Evolutionary conservation across 2,797 vertebrate species (phyloP), one percentile per base, ranked within the genome.

Genomic region (Poecilia picta): DNA sequence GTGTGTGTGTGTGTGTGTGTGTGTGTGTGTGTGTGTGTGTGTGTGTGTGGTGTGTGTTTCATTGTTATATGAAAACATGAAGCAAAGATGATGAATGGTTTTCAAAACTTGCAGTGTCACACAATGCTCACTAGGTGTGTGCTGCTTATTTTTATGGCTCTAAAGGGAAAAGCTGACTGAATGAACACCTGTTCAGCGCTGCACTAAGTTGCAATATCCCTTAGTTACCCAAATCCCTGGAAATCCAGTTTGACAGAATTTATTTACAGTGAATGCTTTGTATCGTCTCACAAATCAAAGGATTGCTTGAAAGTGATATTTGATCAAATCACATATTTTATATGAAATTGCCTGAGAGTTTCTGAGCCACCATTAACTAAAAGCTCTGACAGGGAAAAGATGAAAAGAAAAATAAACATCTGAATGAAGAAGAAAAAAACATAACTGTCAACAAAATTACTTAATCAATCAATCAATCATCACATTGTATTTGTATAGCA

Each of bases 1-100:
- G 36, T 36, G 36, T 36, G 36, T 36, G 36, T 39, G 36, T 39
- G 36, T 39, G 36, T 39, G 36, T 39, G n/a, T n/a, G n/a, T n/a
- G n/a, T n/a, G n/a, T n/a, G n/a, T n/a, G n/a, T n/a, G n/a, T n/a
- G n/a, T n/a, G n/a, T n/a, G n/a, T n/a, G n/a, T n/a, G n/a, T n/a
- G n/a, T n/a, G n/a, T n/a, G n/a, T n/a, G n/a, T n/a, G n/a, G n/a
- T n/a, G n/a, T n/a, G n/a, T 33, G 7, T 85, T 84, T 80, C 76
- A 79, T 84, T 87, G 72, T 88, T 85, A 86, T 7, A 33, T 62
- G 76, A 74, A 81, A 81, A 85, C 84, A 85, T 85, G 83, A 78
- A 82, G 86, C 84, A 88, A 87, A 89, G 84, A 84, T 91, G 92
- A 92, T 75, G 82, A 93, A 93, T 92, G 77, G 80, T 12, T 87